These are phyloP conservation scores for Phalanger gymnotis DNA, from an alignment of 2,797 vertebrate species.

Conservation along the genomic window DNA sequence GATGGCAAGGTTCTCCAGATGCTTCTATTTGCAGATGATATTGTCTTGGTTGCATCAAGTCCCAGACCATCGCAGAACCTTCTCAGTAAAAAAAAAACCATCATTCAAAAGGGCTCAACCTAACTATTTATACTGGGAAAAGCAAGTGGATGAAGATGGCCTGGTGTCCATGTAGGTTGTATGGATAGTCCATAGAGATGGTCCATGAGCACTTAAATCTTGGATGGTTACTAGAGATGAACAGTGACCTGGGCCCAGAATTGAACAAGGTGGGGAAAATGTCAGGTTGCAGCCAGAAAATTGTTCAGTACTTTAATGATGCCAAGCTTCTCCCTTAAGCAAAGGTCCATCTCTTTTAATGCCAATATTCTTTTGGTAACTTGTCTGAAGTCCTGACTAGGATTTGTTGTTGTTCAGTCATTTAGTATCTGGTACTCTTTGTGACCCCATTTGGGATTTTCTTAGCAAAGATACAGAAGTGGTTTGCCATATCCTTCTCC, in stretches of 20 bases:
- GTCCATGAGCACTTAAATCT: neutral
- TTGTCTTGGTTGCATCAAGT: neutral
- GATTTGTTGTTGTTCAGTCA: neutral
- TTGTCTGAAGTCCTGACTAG: neutral
- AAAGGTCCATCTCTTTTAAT: neutral
- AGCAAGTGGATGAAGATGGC: neutral
- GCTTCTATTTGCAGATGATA: neutral
- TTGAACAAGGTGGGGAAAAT: neutral
- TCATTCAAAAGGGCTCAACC: neutral
- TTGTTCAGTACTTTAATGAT: neutral
- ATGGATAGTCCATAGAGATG: neutral
- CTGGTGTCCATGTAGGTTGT: neutral
- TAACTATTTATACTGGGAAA: neutral
- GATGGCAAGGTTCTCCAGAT: neutral
- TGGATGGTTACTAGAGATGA: neutral
- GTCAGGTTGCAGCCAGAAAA: neutral
- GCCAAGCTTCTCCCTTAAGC: neutral
- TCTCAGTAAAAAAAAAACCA: neutral
- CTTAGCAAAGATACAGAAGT: neutral
- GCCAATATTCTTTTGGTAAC: neutral
- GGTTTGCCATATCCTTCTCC: neutral
- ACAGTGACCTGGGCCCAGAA: neutral
- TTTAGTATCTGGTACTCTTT: neutral
- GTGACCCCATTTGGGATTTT: neutral
- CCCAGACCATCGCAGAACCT: neutral